A percentile compares a stretch with the other conserved stretches of the same genome.
phyloP scores from a whole-genome alignment of 2,888 invertebrate species.

The Aleiodes leptofemur region DNA sequence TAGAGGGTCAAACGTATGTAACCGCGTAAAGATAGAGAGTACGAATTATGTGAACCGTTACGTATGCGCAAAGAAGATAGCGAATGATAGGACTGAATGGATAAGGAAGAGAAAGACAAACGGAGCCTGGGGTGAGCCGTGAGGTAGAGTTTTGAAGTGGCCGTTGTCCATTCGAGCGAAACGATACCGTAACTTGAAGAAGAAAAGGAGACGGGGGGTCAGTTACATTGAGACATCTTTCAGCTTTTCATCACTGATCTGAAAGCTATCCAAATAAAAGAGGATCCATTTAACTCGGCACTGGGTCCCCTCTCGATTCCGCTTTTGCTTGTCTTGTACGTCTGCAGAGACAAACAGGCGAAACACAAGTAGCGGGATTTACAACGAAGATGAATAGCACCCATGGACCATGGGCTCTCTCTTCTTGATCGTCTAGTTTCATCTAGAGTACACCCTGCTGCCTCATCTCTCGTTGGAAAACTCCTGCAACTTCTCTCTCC shows the following conservation, averaged over 20 bases:
- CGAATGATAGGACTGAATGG: slow-evolving; percentile 36
- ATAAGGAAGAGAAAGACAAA: background rate
- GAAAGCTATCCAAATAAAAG: slow-evolving; percentile 31
- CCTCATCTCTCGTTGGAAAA: slow-evolving; percentile 42
- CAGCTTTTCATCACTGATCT: slow-evolving; percentile 8
- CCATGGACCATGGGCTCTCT: slow-evolving; percentile 40
- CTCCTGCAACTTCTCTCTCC: background rate
- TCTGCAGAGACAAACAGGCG: slow-evolving; percentile 67
- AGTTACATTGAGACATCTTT: slow-evolving; percentile 24
- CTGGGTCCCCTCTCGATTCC: slow-evolving; percentile 33
- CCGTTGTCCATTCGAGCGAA: slow-evolving; percentile 37
- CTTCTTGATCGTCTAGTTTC: slow-evolving; percentile 51
- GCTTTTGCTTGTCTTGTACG: slow-evolving; percentile 57
- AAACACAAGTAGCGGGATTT: slow-evolving; percentile 63
- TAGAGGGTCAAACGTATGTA: slow-evolving; percentile 51
- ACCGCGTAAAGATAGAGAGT: slow-evolving; percentile 49
- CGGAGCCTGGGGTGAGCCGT: background rate
- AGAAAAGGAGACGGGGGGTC: slow-evolving; percentile 25
- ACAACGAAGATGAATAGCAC: slow-evolving; percentile 68
- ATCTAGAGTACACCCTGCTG: slow-evolving; percentile 43
- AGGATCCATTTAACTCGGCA: slow-evolving; percentile 42
- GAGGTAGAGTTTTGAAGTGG: slow-evolving; percentile 17
- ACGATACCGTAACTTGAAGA: slow-evolving; percentile 38
- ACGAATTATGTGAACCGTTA: slow-evolving; percentile 50
- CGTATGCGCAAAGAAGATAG: slow-evolving; percentile 28